Percentiles rank a stretch among this genome's conserved stretches.
Conservation (phyloP, 2,113 vertebrate species). For the Furnarius figulus region DNA sequence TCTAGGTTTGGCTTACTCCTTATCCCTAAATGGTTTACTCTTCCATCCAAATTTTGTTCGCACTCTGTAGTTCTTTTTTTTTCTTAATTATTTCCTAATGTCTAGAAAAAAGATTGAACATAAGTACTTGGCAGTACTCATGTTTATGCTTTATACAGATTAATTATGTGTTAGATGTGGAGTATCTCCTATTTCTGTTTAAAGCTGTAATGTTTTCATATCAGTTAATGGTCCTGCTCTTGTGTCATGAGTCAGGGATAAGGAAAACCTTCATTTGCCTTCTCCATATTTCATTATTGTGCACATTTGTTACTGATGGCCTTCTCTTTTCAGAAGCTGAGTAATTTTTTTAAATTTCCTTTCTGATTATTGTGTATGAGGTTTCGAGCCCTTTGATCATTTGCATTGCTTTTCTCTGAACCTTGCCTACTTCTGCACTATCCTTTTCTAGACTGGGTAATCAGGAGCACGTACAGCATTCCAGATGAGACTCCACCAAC, state of each 20-base stretch:
- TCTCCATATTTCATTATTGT: background rate
- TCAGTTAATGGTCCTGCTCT: background rate
- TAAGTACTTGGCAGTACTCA: background rate
- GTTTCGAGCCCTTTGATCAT: background rate
- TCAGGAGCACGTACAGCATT: constrained; percentile 19
- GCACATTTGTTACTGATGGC: background rate
- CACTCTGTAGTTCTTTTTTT: background rate
- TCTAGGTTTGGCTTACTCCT: background rate
- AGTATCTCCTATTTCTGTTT: background rate
- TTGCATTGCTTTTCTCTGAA: background rate
- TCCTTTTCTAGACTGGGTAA: background rate
- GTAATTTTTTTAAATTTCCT: background rate
- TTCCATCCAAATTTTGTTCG: background rate
- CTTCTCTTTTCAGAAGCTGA: background rate
- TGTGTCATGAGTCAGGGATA: background rate
- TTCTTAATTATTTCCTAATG: background rate
- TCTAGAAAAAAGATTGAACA: background rate
- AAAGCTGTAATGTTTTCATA: background rate
- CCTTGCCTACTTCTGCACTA: background rate
- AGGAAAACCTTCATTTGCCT: background rate
- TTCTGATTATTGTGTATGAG: background rate
- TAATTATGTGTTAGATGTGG: background rate
- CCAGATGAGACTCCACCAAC: constrained; percentile 42
- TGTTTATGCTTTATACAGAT: background rate
- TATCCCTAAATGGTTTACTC: background rate